Base-by-base conservation (phyloP, 2,113 vertebrate genomes). In the Cyprinodon brontotheroides region DNA sequence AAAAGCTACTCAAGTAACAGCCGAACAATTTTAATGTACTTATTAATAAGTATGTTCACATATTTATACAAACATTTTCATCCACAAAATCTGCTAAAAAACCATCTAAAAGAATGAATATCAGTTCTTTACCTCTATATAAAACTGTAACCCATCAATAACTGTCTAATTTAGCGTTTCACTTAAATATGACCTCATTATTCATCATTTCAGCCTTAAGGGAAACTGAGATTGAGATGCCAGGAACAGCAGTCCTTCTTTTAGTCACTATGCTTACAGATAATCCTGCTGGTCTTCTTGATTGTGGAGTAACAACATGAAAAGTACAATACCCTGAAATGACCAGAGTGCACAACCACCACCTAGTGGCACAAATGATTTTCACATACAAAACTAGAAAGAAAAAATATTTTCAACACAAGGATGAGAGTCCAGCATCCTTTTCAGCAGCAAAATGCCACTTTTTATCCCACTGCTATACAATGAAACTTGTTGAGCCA, bases 331-430 rank as follows among this genome's bases (percentile, higher is more conserved):
- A 40, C 14, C 15, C 64, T 1, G 11, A 11, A 64, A 62, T 74
- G 68, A 53, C 37, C 68, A 48, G 53, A 69, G 85, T 45, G 39
- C 74, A 70, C 50, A 71, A 69, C 6, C 75, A 63, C 90, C 91
- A 87, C 77, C 90, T 90, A 86, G 89, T 90, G 92, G 81, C 38
- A 17, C 15, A 65, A 20, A 0, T 5, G 17, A 29, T 2, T 63
- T 22, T 3, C 15, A 15, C 47, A 53, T 12, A 65, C 17, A 20
- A 48, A 69, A 22, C 20, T 8, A 17, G n/a, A 1, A 7, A 65
- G 41, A 8, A 68, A 13, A 62, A 37, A n/a, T 50, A 5, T 65
- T n/a, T 20, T 22, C 41, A 13, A 62, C 50, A 83, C 63, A 0
- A 41, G 41, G 41, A 50, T 15, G 2, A 15, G 5, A 15, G 14